These are phyloP conservation scores for Periparus ater DNA, from an alignment of 2,797 vertebrate species.

Conservation along the genomic window DNA sequence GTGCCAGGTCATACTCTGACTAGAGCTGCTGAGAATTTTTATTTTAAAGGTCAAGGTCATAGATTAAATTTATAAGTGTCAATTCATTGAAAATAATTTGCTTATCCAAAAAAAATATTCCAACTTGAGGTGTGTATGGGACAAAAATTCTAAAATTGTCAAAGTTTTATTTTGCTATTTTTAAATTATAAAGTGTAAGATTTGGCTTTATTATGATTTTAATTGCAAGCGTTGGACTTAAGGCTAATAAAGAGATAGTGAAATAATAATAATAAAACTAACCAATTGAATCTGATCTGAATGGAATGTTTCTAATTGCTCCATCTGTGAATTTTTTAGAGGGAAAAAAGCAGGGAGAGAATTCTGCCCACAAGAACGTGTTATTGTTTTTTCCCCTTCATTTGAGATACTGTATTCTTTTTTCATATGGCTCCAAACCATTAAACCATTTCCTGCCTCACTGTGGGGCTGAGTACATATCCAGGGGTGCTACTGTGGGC, in stretches of 20 bases:
- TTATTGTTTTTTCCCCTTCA: not conserved
- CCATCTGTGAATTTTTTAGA: not conserved
- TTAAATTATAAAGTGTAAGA: not conserved
- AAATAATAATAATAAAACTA: not conserved
- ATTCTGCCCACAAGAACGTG: not conserved
- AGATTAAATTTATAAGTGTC: not conserved
- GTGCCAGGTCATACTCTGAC: not conserved
- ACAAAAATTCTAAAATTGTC: not conserved
- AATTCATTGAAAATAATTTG: not conserved
- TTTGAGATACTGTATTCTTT: not conserved
- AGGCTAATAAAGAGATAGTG: not conserved
- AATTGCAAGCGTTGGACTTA: not conserved
- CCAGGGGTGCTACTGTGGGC: not conserved
- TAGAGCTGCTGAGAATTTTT: not conserved
- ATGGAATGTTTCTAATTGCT: not conserved
- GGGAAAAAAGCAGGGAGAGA: not conserved
- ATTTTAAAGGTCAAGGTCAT: not conserved
- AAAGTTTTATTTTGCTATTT: not conserved
- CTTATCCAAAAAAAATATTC: not conserved
- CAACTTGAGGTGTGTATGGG: not conserved
- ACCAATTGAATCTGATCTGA: not conserved
- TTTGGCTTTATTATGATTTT: not conserved
- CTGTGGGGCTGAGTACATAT: not conserved
- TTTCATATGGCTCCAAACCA: not conserved
- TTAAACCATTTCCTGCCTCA: not conserved